A percentile compares a stretch with the other conserved stretches of the same genome.
phyloP scores from a whole-genome alignment of 2,113 vertebrate genomes.

The Miniopterus natalensis region DNA sequence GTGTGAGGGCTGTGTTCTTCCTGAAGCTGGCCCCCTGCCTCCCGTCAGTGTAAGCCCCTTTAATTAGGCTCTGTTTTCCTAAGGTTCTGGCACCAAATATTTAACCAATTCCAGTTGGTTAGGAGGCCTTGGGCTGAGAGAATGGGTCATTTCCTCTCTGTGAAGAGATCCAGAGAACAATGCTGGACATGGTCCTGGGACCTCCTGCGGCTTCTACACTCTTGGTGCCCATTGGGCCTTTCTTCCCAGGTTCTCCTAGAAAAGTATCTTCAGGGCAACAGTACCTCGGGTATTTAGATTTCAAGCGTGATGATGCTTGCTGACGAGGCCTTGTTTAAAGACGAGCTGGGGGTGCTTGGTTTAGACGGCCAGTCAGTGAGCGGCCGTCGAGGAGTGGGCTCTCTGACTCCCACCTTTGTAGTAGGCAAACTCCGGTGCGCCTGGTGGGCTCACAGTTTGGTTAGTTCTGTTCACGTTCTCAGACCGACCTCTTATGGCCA shows the following conservation, averaged over 20 bases:
- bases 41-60: background rate
- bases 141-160: slow-evolving; percentile 25
- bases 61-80: background rate
- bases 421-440: background rate
- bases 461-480: background rate
- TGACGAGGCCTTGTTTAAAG: background rate
- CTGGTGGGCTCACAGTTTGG: background rate
- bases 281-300: background rate
- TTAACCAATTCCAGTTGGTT: slow-evolving; percentile 51
- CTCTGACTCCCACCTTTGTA: background rate
- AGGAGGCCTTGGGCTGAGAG: slow-evolving; percentile 28
- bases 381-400: background rate
- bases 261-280: background rate
- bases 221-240: background rate
- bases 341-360: background rate
- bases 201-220: background rate
- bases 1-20: background rate
- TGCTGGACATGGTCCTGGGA: background rate
- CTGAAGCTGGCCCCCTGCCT: background rate
- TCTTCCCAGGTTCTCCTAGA: background rate
- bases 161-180: background rate
- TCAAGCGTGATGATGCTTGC: background rate
- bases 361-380: background rate
- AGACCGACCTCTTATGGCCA: background rate
- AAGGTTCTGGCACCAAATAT: slow-evolving; percentile 40